Evolutionary conservation across 1,140 invertebrate species (phyloP).

Genomic region (Drosophila pachea): DNA sequence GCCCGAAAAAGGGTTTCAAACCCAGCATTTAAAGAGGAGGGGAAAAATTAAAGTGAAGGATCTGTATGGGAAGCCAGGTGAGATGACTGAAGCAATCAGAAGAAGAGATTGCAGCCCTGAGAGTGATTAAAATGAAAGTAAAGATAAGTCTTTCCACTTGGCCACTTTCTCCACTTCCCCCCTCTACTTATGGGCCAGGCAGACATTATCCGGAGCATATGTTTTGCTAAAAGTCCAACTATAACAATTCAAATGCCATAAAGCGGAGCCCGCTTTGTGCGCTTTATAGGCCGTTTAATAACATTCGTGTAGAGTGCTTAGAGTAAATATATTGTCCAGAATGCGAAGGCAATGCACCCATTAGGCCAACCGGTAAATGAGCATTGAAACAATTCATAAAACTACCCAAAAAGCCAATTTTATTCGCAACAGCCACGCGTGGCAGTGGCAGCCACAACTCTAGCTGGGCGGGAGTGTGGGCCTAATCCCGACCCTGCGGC

Average conservation of each 20-base stretch:
- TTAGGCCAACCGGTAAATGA: conserved; percentile 72
- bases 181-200: not conserved
- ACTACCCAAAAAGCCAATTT: conserved; percentile 68
- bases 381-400: conserved; percentile 77
- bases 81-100: no score
- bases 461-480: no score
- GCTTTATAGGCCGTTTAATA: conserved; percentile 53
- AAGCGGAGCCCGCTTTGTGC: conserved; percentile 42
- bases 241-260: conserved; percentile 18
- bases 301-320: conserved; percentile 20
- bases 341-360: conserved; percentile 64
- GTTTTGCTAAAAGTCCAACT: not conserved
- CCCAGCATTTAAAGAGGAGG: conserved; percentile 2
- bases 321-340: conserved; percentile 20
- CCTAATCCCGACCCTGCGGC: not conserved
- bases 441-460: conserved; percentile 31
- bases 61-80: no score
- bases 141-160: not conserved
- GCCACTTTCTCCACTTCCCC: not conserved
- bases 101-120: no score
- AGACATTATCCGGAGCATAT: conserved; percentile 1
- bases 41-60: no score
- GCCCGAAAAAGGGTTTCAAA: conserved; percentile 3
- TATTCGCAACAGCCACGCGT: conserved; percentile 59
- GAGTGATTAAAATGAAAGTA: not conserved